A percentile compares a stretch with the other conserved stretches of the same genome.
Conservation (phyloP, 2,888 invertebrate genomes). For the Halocaridina rubra region DNA sequence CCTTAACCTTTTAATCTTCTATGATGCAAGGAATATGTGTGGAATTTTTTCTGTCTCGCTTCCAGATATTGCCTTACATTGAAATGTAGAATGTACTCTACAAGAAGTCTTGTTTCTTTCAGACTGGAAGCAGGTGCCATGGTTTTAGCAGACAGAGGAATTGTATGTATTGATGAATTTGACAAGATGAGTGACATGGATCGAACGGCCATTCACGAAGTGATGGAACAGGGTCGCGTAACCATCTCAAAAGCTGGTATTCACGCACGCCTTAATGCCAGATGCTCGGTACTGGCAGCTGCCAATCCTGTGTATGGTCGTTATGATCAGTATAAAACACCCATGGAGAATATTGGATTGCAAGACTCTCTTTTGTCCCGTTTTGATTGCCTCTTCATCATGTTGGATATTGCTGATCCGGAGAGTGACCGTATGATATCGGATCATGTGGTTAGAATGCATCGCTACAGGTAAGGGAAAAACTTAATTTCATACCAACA, state of each 20-base stretch:
- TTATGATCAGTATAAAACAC: conserved; percentile 98
- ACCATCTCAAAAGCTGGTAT: conserved; percentile 99
- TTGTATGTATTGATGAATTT: conserved; percentile 97
- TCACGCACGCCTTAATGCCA: conserved; percentile 95
- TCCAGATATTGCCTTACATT: no score
- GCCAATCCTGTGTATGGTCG: conserved; percentile 98
- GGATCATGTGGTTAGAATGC: conserved; percentile 97
- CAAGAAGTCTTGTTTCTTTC: not conserved
- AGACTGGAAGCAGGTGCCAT: conserved; percentile 97
- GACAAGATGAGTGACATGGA: conserved; percentile 99
- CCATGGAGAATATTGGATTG: conserved; percentile 99
- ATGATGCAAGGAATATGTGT: no score
- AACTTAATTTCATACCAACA: no score
- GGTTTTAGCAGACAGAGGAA: conserved; percentile 98
- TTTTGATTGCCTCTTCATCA: conserved; percentile 97
- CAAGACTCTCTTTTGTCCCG: conserved; percentile 97
- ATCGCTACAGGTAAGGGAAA: conserved; percentile 83
- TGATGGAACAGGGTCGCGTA: conserved; percentile 78
- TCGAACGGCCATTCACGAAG: conserved; percentile 97
- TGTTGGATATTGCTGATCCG: conserved; percentile 92
- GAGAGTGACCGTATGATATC: conserved; percentile 92
- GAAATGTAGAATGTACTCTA: no score
- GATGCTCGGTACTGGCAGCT: conserved; percentile 98
- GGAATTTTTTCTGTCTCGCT: no score
- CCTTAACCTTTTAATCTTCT: no score